Conservation (phyloP, 1,140 invertebrate species). For the Holcopasites calliopsidis region DNA sequence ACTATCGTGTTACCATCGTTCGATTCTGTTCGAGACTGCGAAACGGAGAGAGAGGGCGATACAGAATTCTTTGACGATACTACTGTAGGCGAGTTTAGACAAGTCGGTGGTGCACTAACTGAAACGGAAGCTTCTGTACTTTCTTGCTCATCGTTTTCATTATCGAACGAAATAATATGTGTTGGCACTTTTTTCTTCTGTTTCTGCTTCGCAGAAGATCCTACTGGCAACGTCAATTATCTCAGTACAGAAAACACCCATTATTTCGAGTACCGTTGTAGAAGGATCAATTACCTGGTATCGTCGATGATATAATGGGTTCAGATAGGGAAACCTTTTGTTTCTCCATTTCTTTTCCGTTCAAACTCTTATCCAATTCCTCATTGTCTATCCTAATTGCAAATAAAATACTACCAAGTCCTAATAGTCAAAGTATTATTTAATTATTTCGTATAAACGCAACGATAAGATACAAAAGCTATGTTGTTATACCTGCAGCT, state of each 20-base stretch:
- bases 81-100: slow-evolving; percentile 82
- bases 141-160: slow-evolving; percentile 76
- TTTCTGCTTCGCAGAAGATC: slow-evolving; percentile 78
- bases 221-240: slow-evolving; percentile 46
- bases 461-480: not conserved
- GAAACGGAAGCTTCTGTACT: slow-evolving; percentile 63
- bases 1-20: slow-evolving; percentile 15
- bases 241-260: not conserved
- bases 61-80: slow-evolving; percentile 66
- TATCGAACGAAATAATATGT: slow-evolving; percentile 85
- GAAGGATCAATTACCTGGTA: slow-evolving; percentile 63
- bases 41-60: slow-evolving; percentile 60
- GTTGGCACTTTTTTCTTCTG: slow-evolving; percentile 82
- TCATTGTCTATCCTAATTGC: slow-evolving; percentile 93
- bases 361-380: slow-evolving; percentile 85
- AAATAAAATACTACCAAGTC: slow-evolving; percentile 92
- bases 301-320: slow-evolving; percentile 79
- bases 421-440: slow-evolving; percentile 78
- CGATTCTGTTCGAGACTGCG: slow-evolving; percentile 53
- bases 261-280: not conserved
- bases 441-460: slow-evolving; percentile 28
- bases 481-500: slow-evolving; percentile 85
- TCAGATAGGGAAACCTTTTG: slow-evolving; percentile 76
- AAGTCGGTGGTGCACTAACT: slow-evolving; percentile 83
- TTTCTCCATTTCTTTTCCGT: slow-evolving; percentile 71